These are phyloP conservation scores for Lacanobia oleracea DNA, from an alignment of 2,888 invertebrate genomes.

Conservation along the genomic window DNA sequence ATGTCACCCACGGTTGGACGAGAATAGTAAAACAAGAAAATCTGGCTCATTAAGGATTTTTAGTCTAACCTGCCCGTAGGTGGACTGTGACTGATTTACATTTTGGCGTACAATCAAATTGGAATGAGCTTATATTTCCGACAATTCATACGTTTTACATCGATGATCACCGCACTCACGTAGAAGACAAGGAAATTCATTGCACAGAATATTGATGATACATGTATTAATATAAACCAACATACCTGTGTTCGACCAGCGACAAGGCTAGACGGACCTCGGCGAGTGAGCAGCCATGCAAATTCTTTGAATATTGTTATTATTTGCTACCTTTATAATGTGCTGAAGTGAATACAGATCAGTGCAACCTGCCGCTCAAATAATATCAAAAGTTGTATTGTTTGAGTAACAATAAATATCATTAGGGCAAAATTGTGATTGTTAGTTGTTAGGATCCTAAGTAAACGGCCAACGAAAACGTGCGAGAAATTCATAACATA, in stretches of 20 bases:
- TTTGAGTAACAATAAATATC: neutral
- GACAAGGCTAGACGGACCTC: slow-evolving; percentile 54
- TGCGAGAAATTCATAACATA: slow-evolving; percentile 11
- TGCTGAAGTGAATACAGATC: slow-evolving; percentile 22
- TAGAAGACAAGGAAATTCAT: slow-evolving; percentile 62
- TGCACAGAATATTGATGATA: slow-evolving; percentile 64
- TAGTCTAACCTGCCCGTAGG: slow-evolving; percentile 22
- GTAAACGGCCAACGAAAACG: slow-evolving; percentile 10
- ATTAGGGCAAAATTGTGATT: slow-evolving; percentile 1
- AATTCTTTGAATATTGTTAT: slow-evolving; percentile 58
- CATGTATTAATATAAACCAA: slow-evolving; percentile 46
- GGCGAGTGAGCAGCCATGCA: slow-evolving; percentile 55
- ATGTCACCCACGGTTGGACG: slow-evolving; percentile 12
- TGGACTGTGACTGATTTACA: slow-evolving; percentile 43
- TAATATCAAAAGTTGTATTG: neutral
- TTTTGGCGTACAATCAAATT: slow-evolving; percentile 53
- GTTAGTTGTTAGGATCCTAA: slow-evolving; percentile 7
- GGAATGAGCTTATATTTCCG: slow-evolving; percentile 47
- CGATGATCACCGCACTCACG: slow-evolving; percentile 37
- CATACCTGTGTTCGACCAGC: slow-evolving; percentile 58
- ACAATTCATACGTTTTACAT: slow-evolving; percentile 24
- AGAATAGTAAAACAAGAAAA: slow-evolving; percentile 35
- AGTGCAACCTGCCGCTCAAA: neutral
- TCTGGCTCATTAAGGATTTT: slow-evolving; percentile 41
- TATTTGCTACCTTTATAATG: slow-evolving; percentile 23